phyloP scores from a whole-genome alignment of 2,113 vertebrate genomes.

The Dissostichus mawsoni region DNA sequence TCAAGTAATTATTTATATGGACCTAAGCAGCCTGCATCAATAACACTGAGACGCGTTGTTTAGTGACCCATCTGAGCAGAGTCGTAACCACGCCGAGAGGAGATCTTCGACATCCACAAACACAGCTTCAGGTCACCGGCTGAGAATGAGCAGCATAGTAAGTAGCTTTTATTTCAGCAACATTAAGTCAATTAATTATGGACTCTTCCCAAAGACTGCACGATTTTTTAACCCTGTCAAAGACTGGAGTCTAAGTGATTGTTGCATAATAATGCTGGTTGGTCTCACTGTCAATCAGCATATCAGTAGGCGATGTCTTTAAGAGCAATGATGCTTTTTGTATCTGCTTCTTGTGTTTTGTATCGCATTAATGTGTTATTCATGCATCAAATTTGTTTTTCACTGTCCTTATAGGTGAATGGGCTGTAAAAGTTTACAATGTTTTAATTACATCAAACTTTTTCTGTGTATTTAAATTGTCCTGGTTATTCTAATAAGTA shows the following conservation, averaged over 20 bases:
- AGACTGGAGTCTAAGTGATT: not conserved
- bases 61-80: constrained; percentile 31
- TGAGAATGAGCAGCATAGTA: not conserved
- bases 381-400: not conserved
- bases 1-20: constrained; percentile 48
- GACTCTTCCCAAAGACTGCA: not conserved
- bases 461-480: not conserved
- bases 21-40: constrained; percentile 22
- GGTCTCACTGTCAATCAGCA: not conserved
- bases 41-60: constrained; percentile 25
- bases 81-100: not conserved
- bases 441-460: not conserved
- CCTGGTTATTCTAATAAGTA: not conserved
- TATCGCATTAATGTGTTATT: too few species aligned
- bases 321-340: not conserved
- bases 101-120: constrained; percentile 10
- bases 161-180: constrained; percentile 16
- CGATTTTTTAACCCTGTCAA: not conserved
- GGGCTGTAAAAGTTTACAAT: too few species aligned
- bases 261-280: not conserved
- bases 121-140: constrained; percentile 23
- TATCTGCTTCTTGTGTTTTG: not conserved
- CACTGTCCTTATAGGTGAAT: not conserved
- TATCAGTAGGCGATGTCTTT: not conserved
- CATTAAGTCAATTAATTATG: not conserved